These are phyloP conservation scores for Caenorhabditis zanzibari DNA, from an alignment of 2,888 invertebrate genomes.

Conservation along the genomic window DNA sequence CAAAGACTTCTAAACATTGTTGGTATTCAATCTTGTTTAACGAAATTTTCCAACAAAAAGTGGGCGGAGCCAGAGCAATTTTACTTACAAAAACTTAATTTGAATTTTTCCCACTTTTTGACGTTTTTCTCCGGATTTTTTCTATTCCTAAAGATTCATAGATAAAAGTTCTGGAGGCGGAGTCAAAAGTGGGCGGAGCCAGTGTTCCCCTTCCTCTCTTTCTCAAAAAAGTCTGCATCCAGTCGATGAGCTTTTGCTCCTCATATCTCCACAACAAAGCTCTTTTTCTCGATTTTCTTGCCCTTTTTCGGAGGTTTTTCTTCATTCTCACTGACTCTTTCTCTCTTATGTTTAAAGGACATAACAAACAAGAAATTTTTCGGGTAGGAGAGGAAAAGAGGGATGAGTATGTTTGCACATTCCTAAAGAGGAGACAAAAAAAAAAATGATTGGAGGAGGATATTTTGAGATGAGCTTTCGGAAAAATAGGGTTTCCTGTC, in stretches of 20 bases:
- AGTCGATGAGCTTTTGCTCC: conserved; percentile 3
- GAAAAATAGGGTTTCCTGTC: not conserved
- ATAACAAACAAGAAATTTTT: conserved; percentile 48
- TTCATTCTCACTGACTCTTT: conserved; percentile 4
- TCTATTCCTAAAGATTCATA: too few species aligned
- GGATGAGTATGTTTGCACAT: conserved; percentile 59
- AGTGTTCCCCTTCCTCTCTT: not conserved
- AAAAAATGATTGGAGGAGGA: conserved; percentile 34
- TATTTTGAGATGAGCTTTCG: conserved; percentile 17
- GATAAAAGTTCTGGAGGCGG: too few species aligned
- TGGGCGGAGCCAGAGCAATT: too few species aligned
- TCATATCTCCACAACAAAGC: not conserved
- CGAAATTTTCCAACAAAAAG: too few species aligned
- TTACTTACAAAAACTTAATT: too few species aligned
- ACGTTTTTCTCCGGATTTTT: too few species aligned
- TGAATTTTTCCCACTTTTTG: too few species aligned
- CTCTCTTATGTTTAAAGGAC: conserved; percentile 43
- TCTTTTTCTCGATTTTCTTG: conserved; percentile 15
- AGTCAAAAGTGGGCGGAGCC: not conserved
- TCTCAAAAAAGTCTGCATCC: not conserved
- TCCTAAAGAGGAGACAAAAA: conserved; percentile 23
- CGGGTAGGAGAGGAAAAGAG: too few species aligned
- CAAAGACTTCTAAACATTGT: too few species aligned
- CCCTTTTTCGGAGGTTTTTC: conserved; percentile 35
- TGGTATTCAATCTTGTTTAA: too few species aligned